Evolutionary conservation across 2,113 vertebrate species (phyloP).

Genomic region (Neogale vison): DNA sequence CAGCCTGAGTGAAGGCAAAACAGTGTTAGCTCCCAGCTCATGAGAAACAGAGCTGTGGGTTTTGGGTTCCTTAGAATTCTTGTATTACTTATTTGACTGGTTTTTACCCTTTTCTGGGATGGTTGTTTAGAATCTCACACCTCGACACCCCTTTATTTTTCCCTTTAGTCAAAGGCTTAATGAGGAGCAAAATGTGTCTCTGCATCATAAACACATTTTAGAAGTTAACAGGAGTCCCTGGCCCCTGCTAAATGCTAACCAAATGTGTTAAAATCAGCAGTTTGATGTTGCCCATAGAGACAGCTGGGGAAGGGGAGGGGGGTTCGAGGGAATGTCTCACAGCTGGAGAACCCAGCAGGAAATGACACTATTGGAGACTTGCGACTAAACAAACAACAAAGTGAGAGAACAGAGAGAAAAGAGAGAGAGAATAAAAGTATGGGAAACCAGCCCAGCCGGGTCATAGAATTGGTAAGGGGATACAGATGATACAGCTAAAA

Average conservation of each 20-base stretch:
- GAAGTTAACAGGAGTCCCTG: conserved; percentile 44
- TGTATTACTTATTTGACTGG: not conserved
- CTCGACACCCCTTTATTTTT: conserved; percentile 19
- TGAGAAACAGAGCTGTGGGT: not conserved
- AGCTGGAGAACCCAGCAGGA: conserved; percentile 54
- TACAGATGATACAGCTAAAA: not conserved
- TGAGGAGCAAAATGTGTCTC: conserved; percentile 54
- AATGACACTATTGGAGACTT: not conserved
- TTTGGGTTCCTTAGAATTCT: not conserved
- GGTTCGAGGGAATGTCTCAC: not conserved
- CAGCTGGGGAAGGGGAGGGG: not conserved
- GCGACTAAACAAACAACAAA: conserved; percentile 27
- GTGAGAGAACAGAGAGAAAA: not conserved
- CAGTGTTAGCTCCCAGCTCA: not conserved
- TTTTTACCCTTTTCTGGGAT: not conserved
- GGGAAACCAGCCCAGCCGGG: not conserved
- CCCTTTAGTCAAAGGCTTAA: conserved; percentile 52
- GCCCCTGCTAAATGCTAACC: conserved; percentile 36
- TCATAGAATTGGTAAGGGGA: not conserved
- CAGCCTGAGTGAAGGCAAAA: conserved; percentile 11
- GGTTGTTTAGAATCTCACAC: conserved; percentile 42
- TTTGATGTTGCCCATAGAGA: conserved; percentile 33
- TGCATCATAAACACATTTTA: conserved; percentile 69
- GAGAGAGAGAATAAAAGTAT: not conserved
- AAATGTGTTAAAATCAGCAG: conserved; percentile 62